Conservation (phyloP, 1,140 invertebrate genomes). For the Bemisia tabaci region DNA sequence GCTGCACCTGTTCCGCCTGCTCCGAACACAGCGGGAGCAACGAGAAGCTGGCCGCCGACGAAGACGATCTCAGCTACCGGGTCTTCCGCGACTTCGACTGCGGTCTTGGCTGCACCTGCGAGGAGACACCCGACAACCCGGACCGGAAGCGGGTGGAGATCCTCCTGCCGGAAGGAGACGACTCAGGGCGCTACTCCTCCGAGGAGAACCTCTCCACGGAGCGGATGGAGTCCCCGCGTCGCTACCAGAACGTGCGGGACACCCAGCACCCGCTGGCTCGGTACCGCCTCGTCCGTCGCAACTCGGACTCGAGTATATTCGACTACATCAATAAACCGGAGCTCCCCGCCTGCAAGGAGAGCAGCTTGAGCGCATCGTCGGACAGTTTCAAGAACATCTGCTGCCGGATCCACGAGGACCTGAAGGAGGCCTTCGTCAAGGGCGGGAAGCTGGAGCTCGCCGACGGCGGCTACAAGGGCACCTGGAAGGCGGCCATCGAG, state of each 20-base stretch:
- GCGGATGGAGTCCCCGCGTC: neutral
- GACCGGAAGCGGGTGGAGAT: neutral
- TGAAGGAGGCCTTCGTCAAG: neutral
- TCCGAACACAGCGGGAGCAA: neutral
- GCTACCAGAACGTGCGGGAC: too few relatives aligned
- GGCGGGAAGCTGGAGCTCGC: neutral
- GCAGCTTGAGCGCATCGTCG: neutral
- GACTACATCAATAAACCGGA: neutral
- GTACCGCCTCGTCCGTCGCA: neutral
- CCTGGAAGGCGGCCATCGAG: neutral
- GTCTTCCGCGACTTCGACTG: neutral
- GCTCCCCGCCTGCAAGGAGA: neutral
- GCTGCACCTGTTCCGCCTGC: neutral
- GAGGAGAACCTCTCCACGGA: neutral
- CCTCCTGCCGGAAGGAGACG: neutral
- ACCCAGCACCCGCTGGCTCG: neutral
- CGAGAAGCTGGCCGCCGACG: neutral
- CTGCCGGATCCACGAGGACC: neutral
- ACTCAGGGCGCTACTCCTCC: neutral
- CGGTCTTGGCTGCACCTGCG: neutral
- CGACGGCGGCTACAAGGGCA: neutral
- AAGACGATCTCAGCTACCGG: neutral
- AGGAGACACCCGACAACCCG: neutral
- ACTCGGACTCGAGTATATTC: neutral
- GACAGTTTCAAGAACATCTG: neutral